Base-by-base conservation (phyloP, 2,888 invertebrate genomes). In the Odiellus spinosus region DNA sequence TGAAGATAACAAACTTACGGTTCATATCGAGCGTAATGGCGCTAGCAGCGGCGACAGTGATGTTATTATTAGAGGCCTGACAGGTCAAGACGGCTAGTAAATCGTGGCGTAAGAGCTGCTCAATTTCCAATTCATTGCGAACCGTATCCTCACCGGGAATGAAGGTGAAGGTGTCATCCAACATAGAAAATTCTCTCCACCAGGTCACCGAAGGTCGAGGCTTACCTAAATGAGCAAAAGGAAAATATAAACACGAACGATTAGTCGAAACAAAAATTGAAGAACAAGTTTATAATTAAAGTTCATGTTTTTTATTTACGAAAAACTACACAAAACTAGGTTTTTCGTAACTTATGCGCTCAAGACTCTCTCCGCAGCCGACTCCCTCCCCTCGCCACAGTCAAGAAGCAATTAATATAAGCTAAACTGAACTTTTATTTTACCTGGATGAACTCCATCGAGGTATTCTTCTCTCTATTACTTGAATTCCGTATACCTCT, bases 21-120 rank as follows among this genome's bases (percentile, higher is more conserved):
- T 86, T 86, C 82, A 90, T 86, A 68, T 88, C 81, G 45, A 87
- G 73, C 58, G 82, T 74, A 57, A 85, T 80, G 54, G 77, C 80
- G 64, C 80, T 76, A 21, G 83, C 81, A 40, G 84, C 73, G 41
- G 85, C 81, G 51, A 76, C 74, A 20, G 84, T 82, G 59, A 79
- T 72, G 53, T 80, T 77, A 67, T 86, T 87, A 67, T 87, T 88
- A 46, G 79, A 73, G 19, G 86, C 84, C 64, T 84, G 82, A 63
- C 87, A 87, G 47, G 83, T 85, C 69, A 85, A 84, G 55, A 83
- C 78, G 14, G 83, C 79, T 56, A 84, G 81, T 60, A 86, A 75
- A 70, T 88, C 87, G 46, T 79, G 77, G 48, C 87, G 73, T 19
- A 78, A 77, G 54, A 90, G 72, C 44, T 80, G 76, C 42, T 76